A percentile compares a stretch with the other conserved stretches of the same genome.
These are phyloP conservation scores for Phortica okadai DNA, from an alignment of 2,888 invertebrate species.

Conservation along the genomic window DNA sequence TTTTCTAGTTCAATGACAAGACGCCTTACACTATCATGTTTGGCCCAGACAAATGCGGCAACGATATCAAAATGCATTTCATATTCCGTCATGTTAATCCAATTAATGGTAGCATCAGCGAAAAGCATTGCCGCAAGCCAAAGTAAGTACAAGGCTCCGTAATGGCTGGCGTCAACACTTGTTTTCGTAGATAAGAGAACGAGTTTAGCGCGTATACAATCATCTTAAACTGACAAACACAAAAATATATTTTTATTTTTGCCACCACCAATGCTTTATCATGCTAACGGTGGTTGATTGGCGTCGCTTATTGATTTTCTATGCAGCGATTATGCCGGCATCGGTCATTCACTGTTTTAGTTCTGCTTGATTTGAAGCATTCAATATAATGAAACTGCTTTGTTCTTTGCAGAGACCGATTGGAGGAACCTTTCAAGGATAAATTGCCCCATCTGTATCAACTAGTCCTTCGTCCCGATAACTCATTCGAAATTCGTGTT, in stretches of 20 bases:
- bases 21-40: slow-evolving; percentile 99
- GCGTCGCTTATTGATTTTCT: slow-evolving; percentile 38
- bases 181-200: not conserved
- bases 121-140: slow-evolving; percentile 97
- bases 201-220: not conserved
- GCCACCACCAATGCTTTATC: not conserved
- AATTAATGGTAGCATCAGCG: slow-evolving; percentile 90
- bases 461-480: slow-evolving; percentile 86
- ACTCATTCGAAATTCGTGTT: slow-evolving; percentile 86
- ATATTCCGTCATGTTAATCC: slow-evolving; percentile 98
- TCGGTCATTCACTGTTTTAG: slow-evolving; percentile 35
- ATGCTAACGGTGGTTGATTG: slow-evolving; percentile 37
- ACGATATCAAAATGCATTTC: slow-evolving; percentile 92
- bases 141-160: slow-evolving; percentile 77
- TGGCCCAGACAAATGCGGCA: slow-evolving; percentile 99
- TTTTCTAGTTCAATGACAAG: slow-evolving; percentile 88
- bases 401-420: slow-evolving; percentile 79
- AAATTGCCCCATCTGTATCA: slow-evolving; percentile 94
- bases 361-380: slow-evolving; percentile 3
- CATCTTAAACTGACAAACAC: no score
- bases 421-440: slow-evolving; percentile 93
- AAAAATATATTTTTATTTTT: no score
- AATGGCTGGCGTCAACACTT: slow-evolving; percentile 37
- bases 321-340: not conserved
- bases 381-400: not conserved